Evolutionary conservation across 1,140 invertebrate species (phyloP).

Genomic region (Nebria ingens): DNA sequence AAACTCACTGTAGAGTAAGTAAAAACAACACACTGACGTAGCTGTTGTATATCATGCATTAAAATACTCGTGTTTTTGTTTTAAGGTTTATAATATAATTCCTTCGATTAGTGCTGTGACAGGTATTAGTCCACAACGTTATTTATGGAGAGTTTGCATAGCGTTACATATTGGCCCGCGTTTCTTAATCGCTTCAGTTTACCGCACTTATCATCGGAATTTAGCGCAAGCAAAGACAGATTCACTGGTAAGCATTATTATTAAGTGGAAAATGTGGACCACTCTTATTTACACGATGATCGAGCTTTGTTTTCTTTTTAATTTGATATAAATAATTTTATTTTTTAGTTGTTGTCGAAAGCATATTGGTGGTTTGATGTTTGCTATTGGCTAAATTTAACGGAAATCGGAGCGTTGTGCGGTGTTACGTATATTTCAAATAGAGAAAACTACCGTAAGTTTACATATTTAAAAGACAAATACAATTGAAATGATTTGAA

Average conservation of each 20-base stretch:
- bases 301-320: conserved; percentile 13
- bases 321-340: conserved; percentile 13
- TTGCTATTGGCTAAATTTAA: conserved; percentile 75
- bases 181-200: conserved; percentile 72
- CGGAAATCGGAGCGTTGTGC: conserved; percentile 71
- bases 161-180: conserved; percentile 82
- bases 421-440: conserved; percentile 90
- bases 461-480: conserved; percentile 1
- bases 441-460: conserved; percentile 89
- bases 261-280: not conserved
- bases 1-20: conserved; percentile 81
- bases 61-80: too few relatives aligned
- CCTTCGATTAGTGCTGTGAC: conserved; percentile 88
- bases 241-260: conserved; percentile 32
- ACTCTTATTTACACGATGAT: conserved; percentile 14
- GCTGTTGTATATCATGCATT: too few relatives aligned
- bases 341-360: conserved; percentile 36
- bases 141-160: conserved; percentile 85
- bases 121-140: conserved; percentile 80
- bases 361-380: conserved; percentile 54
- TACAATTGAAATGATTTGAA: conserved; percentile 3
- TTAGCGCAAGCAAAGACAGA: conserved; percentile 50
- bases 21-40: too few relatives aligned
- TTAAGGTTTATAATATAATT: conserved; percentile 81
- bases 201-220: conserved; percentile 68